Evolutionary conservation across 2,113 vertebrate genomes (phyloP).

Genomic region (Notothenia coriiceps): DNA sequence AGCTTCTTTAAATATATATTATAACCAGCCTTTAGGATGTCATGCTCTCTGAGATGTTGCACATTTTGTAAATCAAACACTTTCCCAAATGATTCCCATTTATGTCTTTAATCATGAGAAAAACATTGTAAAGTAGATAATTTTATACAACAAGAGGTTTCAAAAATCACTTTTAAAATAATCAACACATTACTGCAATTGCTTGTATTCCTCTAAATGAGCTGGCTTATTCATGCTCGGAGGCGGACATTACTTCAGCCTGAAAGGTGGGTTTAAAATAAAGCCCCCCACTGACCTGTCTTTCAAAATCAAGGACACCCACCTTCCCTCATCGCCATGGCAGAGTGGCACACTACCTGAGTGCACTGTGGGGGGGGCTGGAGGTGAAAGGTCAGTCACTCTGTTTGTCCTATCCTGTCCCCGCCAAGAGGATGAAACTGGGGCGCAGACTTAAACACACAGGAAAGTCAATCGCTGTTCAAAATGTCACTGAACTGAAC

Average conservation of each 20-base stretch:
- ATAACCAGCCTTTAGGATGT: not conserved
- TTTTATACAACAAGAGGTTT: not conserved
- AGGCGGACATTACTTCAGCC: slow-evolving; percentile 5
- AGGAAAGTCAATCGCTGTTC: slow-evolving; percentile 32
- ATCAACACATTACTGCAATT: not conserved
- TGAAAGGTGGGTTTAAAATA: slow-evolving; percentile 34
- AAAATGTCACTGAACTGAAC: slow-evolving; percentile 63
- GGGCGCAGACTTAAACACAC: slow-evolving; percentile 35
- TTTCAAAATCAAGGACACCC: slow-evolving; percentile 47
- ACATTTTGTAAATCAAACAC: not conserved
- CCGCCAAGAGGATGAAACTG: slow-evolving; percentile 40
- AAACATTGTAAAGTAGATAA: not conserved
- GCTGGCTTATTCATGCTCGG: not conserved
- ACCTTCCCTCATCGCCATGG: slow-evolving; percentile 27
- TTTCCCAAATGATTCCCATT: not conserved
- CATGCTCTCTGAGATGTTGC: not conserved
- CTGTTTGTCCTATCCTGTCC: slow-evolving; percentile 54
- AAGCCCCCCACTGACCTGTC: slow-evolving; percentile 4
- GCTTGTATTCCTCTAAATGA: not conserved
- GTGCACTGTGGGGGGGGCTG: slow-evolving; percentile 46
- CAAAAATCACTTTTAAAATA: not conserved
- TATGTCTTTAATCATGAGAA: not conserved
- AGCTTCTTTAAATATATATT: not conserved
- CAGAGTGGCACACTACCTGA: slow-evolving; percentile 41
- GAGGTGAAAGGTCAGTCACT: slow-evolving; percentile 67